Evolutionary conservation across 2,888 invertebrate genomes (phyloP), one percentile per base, ranked within the genome.

Genomic region (Podabrus alpinus): DNA sequence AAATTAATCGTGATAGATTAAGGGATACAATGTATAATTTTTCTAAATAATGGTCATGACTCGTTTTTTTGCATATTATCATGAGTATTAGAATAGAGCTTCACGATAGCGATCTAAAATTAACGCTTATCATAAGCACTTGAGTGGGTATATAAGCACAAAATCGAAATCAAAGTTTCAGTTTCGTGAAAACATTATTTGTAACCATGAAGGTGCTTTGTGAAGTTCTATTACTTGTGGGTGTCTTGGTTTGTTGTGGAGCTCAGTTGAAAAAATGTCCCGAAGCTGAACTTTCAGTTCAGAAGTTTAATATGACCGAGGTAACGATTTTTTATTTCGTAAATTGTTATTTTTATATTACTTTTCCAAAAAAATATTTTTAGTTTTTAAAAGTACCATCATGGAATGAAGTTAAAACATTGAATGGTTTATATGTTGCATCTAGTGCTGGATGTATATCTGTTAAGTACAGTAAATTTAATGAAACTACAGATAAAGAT

Each of bases 331-430:
- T n/a, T n/a, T 45, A n/a, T 7, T 5, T 45, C n/a, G 7, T n/a
- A 45, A 1, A 7, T n/a, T 45, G 0, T 3, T 29, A 4, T 3
- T 29, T n/a, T 45, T n/a, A 7, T 1, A n/a, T 45, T 9, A n/a
- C 13, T 29, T 45, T 7, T 13, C n/a, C n/a, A n/a, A n/a, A n/a
- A n/a, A 29, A 45, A 45, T 45, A 45, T 45, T 13, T 45, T 45
- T 45, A 45, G 45, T 45, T 45, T 2, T 0, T n/a, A n/a, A 2
- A 1, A 9, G 1, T 0, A 0, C 1, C 5, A 0, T 1, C 5
- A 0, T 45, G 45, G 45, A 0, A 7, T 1, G 45, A 45, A 45
- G 7, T 45, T 1, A n/a, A n/a, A 9, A 45, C 2, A 1, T 4
- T 2, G 5, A n/a, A 2, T n/a, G n/a, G 4, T n/a, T 1, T 1